Percentiles rank a stretch among this genome's conserved stretches.
Evolutionary conservation across 2,113 vertebrate species (phyloP).

Genomic region (Platysternon megacephalum): DNA sequence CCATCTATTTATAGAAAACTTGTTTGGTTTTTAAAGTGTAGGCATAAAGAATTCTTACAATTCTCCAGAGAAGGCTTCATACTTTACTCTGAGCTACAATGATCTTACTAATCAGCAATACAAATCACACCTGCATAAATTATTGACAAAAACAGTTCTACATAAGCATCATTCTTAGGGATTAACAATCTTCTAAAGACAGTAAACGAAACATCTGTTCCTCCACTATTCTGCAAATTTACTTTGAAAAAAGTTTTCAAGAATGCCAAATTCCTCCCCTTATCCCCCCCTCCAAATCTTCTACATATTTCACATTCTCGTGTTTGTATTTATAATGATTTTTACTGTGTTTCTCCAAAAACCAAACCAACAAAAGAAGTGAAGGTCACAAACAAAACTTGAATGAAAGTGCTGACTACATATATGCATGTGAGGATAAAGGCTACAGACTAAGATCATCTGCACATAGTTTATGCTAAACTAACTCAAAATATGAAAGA

Average conservation of each 20-base stretch:
- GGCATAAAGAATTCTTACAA: neutral
- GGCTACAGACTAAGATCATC: neutral
- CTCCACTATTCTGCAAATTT: neutral
- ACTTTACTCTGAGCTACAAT: neutral
- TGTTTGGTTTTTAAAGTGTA: neutral
- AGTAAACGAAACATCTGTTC: neutral
- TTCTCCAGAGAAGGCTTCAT: neutral
- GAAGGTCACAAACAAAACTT: neutral
- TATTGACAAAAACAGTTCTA: neutral
- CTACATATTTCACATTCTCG: neutral
- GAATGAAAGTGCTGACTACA: neutral
- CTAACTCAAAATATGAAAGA: neutral
- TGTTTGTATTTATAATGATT: neutral
- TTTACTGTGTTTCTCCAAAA: neutral
- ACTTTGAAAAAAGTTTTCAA: neutral
- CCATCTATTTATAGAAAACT: neutral
- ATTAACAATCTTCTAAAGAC: neutral
- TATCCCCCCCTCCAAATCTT: neutral
- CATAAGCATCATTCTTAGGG: neutral
- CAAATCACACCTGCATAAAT: neutral
- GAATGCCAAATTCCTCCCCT: neutral
- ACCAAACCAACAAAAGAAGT: neutral
- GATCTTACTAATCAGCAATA: neutral
- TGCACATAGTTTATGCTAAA: neutral
- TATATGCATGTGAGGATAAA: neutral